A percentile compares a stretch with the other conserved stretches of the same genome.
Conservation (phyloP, 2,113 vertebrate species). For the Rhinogobius similis region DNA sequence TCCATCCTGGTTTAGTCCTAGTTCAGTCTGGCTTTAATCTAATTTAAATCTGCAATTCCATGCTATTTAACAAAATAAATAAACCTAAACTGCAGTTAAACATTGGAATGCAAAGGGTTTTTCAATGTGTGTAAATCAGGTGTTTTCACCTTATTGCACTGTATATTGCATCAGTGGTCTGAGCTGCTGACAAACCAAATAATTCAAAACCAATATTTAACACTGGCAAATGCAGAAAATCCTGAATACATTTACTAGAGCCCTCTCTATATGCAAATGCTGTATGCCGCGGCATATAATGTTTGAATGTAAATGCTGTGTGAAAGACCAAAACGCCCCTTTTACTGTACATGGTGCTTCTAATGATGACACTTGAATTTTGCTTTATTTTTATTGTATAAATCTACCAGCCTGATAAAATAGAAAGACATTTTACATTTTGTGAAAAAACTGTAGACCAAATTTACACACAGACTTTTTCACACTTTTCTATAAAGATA, state of each 20-base stretch:
- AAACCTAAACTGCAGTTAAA: neutral
- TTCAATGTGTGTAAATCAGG: neutral
- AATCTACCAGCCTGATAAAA: no score
- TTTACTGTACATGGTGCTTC: neutral
- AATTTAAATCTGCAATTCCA: neutral
- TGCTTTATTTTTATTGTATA: no score
- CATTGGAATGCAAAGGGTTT: no score
- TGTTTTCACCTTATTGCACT: neutral
- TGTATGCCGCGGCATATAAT: neutral
- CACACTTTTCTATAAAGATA: neutral
- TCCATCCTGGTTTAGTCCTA: no score
- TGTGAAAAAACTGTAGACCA: neutral
- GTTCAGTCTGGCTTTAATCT: neutral
- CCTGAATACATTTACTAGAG: slow-evolving; percentile 1
- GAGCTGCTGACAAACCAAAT: slow-evolving; percentile 6
- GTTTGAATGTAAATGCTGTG: neutral
- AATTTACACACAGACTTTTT: neutral
- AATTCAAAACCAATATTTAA: slow-evolving; percentile 6
- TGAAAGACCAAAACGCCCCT: neutral
- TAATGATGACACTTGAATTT: neutral
- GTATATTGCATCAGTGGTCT: neutral
- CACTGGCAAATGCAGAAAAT: neutral
- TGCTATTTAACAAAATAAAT: neutral
- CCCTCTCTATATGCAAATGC: slow-evolving; percentile 4
- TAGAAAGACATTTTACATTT: no score